Evolutionary conservation across 2,113 vertebrate genomes (phyloP), one percentile per base, ranked within the genome.

Genomic region (Dicerorhinus sumatrensis): DNA sequence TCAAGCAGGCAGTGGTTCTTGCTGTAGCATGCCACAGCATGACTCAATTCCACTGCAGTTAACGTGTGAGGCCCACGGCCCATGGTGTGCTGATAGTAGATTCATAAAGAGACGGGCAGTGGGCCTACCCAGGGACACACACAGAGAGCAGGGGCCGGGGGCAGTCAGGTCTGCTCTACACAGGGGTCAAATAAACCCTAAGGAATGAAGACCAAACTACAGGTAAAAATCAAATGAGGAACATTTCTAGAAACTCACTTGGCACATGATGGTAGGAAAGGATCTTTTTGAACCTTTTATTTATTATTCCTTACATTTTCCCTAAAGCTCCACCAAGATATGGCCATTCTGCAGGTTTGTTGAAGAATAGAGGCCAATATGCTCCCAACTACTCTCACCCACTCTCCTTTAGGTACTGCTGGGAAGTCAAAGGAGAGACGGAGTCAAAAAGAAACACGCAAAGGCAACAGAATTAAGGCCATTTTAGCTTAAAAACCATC

Each of bases 381-480:
- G 17, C 20, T 79, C n/a, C 51, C 27, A 48, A 17, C 27, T 13
- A 17, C 36, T 18, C 46, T 75, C 46, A n/a, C 3, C 3, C 29
- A 31, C 31, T 85, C 56, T 77, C 42, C 70, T 82, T 94, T 12
- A 95, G 46, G n/a, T 42, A n/a, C 20, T 75, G 10, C 46, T 77
- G 62, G 33, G 27, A 89, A 95, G 76, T 80, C 86, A 72, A 93
- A 91, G 86, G 83, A 90, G 80, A 87, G 9, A 33, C 0, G 29
- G 25, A 75, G 62, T 67, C 31, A 58, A 58, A 75, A 29, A 62
- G 39, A 79, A 89, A 76, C n/a, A 69, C 11, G 60, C 70, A 69
- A 89, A 96, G 33, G n/a, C 86, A 77, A 88, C 12, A 48, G 72
- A 95, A 95, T 81, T 58, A 91, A 54, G 79, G 62, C 31, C 84